Conservation (phyloP, 1,140 invertebrate species). For the Acyrthosiphon pisum region DNA sequence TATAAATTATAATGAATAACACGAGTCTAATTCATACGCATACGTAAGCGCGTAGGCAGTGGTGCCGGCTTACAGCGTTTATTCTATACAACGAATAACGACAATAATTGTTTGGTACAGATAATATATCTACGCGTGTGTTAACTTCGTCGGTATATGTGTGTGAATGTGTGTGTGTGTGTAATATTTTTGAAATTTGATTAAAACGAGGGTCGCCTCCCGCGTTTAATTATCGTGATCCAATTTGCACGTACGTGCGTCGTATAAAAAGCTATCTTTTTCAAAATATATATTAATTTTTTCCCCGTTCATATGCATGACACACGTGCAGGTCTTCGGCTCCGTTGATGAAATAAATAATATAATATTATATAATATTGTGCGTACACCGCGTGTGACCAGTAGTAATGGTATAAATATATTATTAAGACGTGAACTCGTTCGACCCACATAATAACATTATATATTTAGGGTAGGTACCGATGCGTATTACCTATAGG, state of each 20-base stretch:
- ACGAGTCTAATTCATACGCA: background rate
- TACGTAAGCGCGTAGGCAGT: background rate
- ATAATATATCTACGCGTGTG: background rate
- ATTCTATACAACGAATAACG: background rate
- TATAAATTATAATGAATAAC: background rate
- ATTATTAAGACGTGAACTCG: background rate
- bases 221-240: conserved; percentile 10
- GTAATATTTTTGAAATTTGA: conserved; percentile 24
- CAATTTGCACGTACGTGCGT: background rate
- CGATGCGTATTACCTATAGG: background rate
- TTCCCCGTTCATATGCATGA: background rate
- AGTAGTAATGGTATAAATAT: background rate
- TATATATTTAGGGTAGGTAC: background rate
- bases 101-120: background rate
- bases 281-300: background rate
- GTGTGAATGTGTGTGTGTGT: background rate
- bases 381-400: background rate
- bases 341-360: background rate
- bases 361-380: background rate
- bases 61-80: background rate
- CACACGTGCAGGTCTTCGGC: background rate
- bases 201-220: background rate
- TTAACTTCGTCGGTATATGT: background rate
- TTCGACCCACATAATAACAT: background rate
- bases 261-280: background rate